Evolutionary conservation across 2,797 vertebrate genomes (phyloP), one percentile per base, ranked within the genome.

Genomic region (Argentina silus): DNA sequence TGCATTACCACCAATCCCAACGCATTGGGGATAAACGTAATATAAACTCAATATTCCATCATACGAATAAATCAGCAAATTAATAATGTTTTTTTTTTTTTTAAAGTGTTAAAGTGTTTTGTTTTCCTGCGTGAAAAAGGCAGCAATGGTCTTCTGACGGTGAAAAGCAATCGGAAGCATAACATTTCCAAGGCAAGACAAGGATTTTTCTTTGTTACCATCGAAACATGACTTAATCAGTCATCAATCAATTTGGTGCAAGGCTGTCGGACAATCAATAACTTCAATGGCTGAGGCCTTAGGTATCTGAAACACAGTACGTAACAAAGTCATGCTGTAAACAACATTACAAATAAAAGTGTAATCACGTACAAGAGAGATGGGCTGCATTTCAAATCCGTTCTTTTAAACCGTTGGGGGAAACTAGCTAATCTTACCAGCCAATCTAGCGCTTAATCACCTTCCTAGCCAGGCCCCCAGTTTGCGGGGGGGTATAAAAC

Each of bases 101-200:
- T 11, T 70, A 44, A 51, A 57, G 6, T 51, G 7, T 51, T 51
- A 2, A n/a, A n/a, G 67, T 70, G 59, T 17, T 15, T 45, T 21
- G 69, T 64, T 72, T 9, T 27, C 68, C 74, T 80, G 6, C 71
- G 48, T 4, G 19, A 17, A 15, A 67, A 85, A 86, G 75, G 76
- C 81, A 78, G 67, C 75, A 56, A 70, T 71, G 78, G 53, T 80
- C 78, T 78, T 75, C 11, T 1, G 14, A 82, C 56, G 70, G 15
- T 66, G 55, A 53, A 43, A 84, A 82, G 63, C 69, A 48, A 78
- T 42, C 74, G 84, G 76, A 85, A 86, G 86, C 75, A 73, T 80
- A 71, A 72, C 17, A 68, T 74, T 67, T 48, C 74, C 62, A 69
- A 80, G 61, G 70, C 53, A 79, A 85, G 59, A 74, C 21, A 36